phyloP scores from a whole-genome alignment of 1,140 invertebrate genomes.

The Zophobas atratus region DNA sequence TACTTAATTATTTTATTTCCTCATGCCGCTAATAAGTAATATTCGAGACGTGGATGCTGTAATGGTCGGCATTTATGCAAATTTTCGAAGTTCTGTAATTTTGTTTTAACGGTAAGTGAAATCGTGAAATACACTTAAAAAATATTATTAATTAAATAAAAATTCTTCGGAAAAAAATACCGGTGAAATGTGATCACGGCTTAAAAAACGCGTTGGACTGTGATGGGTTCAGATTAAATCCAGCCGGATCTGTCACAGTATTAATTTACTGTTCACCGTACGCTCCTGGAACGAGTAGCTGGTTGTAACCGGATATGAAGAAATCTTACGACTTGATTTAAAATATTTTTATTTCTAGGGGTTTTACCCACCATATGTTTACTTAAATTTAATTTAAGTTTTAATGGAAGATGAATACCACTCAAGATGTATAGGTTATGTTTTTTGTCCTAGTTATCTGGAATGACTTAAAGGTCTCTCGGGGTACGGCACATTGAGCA shows the following conservation, averaged over 20 bases:
- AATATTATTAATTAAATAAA: conserved; percentile 24
- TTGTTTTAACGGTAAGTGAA: conserved; percentile 31
- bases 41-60: conserved; percentile 13
- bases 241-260: conserved; percentile 33
- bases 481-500: too few relatives aligned
- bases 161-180: conserved; percentile 5
- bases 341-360: background rate
- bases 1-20: conserved; percentile 41
- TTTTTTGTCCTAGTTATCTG: too few relatives aligned
- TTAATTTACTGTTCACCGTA: conserved; percentile 37
- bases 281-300: conserved; percentile 14
- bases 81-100: conserved; percentile 20
- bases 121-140: conserved; percentile 24
- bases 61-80: conserved; percentile 24
- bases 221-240: conserved; percentile 16
- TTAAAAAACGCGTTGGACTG: conserved; percentile 31
- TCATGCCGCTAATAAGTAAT: conserved; percentile 22
- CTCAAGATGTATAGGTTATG: too few relatives aligned
- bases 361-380: too few relatives aligned
- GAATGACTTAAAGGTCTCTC: too few relatives aligned
- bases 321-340: conserved; percentile 9
- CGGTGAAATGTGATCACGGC: conserved; percentile 18
- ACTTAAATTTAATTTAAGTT: too few relatives aligned
- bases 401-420: too few relatives aligned
- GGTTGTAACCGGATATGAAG: conserved; percentile 19